Evolutionary conservation across 2,888 invertebrate genomes (phyloP), one percentile per base, ranked within the genome.

Genomic region (Zaprionus bogoriensis): DNA sequence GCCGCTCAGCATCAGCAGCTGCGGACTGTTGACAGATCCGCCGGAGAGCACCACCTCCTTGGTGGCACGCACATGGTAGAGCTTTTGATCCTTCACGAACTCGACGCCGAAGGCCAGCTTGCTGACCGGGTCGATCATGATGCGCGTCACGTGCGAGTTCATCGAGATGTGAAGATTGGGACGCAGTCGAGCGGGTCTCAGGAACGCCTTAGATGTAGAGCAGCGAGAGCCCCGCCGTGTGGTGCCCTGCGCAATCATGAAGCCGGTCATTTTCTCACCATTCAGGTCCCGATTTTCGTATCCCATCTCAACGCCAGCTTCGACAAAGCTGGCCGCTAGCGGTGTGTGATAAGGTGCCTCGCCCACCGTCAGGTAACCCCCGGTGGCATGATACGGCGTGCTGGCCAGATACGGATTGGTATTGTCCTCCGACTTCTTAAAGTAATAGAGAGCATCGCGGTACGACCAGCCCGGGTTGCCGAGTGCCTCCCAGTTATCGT

Each of bases 1-100:
- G 0, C 98, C 99, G 6, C 97, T 97, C 0, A 99, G 90, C 97
- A 99, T 97, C 32, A 99, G 91, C 2, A 99, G 87, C 88, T 99
- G 99, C 0, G 99, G 97, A 0, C 98, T 96, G 88, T 98, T 98
- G 0, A 99, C 93, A 0, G 98, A 94, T 0, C 99, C 99, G 0
- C 95, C 97, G 0, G 97, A 96, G 1, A 99, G 88, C 46, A 99
- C 95, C 0, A 99, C 95, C 90, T 98, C 98, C 88, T 95, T 97
- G 27, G 93, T 93, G 0, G 97, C 96, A 59, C 95, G 92, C 1
- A 97, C 94, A 46, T 95, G 92, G 79, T 95, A 94, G 0, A 95
- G 88, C 90, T 94, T 94, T 46, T 94, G 94, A 50, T 95, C 94
- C 41, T 95, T 93, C 2, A 95, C 91, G 81, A 97, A 96, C 87